Conservation (phyloP, 2,797 vertebrate species). For the Sebastes oblongus region DNA sequence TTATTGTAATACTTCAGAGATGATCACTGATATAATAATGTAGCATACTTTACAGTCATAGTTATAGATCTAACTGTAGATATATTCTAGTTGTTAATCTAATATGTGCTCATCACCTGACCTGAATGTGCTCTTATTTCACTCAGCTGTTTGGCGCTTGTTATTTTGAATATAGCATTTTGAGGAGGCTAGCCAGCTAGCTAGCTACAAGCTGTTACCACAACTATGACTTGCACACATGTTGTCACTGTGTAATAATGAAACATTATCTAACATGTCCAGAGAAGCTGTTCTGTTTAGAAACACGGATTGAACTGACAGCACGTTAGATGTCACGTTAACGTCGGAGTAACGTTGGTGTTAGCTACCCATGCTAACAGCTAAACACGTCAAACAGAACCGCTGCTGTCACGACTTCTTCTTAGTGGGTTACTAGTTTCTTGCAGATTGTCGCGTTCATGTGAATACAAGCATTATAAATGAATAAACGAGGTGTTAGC, state of each 20-base stretch:
- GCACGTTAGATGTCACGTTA: not conserved
- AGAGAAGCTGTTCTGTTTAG: rapidly evolving
- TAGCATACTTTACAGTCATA: too few relatives aligned
- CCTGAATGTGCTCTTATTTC: not conserved
- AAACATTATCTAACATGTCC: too few relatives aligned
- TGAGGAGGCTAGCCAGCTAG: not conserved
- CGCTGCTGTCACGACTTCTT: constrained; percentile 21
- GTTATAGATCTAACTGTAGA: too few relatives aligned
- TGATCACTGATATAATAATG: too few relatives aligned
- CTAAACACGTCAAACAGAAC: constrained; percentile 32
- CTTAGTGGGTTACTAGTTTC: not conserved
- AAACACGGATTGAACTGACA: not conserved
- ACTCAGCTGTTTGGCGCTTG: constrained; percentile 48
- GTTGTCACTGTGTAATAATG: not conserved
- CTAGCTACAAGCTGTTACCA: constrained; percentile 17
- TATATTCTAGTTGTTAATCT: not conserved
- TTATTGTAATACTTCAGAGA: too few relatives aligned
- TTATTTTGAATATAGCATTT: constrained; percentile 33
- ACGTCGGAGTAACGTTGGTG: not conserved
- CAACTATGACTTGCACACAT: constrained; percentile 35
- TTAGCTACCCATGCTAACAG: constrained; percentile 41
- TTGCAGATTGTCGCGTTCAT: rapidly evolving
- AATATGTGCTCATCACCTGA: not conserved
- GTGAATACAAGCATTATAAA: rapidly evolving
- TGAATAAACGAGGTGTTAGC: rapidly evolving